Conservation (phyloP, 2,797 vertebrate genomes). For the Sternotherus odoratus region DNA sequence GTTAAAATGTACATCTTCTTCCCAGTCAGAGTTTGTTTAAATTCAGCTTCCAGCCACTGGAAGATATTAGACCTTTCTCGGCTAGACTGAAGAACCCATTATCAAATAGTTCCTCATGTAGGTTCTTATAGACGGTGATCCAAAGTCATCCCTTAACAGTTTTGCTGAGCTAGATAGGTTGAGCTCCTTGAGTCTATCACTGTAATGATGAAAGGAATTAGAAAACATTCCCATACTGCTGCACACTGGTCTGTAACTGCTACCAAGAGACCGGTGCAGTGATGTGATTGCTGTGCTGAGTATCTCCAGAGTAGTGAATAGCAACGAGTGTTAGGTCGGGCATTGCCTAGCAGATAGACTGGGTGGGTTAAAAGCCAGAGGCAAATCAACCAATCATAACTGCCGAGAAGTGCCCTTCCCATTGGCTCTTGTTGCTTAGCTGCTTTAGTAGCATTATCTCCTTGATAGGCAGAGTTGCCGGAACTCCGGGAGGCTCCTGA, state of each 20-base stretch:
- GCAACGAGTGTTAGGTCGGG: not conserved
- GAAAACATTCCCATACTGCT: not conserved
- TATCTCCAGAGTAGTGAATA: not conserved
- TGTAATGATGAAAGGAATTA: not conserved
- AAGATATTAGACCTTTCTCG: not conserved
- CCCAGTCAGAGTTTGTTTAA: not conserved
- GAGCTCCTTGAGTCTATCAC: not conserved
- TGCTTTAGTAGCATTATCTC: accelerated
- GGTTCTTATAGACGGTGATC: not conserved
- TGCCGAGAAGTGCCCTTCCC: not conserved
- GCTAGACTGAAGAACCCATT: not conserved
- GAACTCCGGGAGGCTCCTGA: not conserved
- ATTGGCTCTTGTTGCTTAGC: accelerated
- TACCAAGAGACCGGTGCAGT: not conserved
- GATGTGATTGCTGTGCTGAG: too few species aligned
- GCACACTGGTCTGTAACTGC: not conserved
- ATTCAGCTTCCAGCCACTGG: not conserved
- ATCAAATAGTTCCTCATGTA: not conserved
- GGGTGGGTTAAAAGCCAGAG: not conserved
- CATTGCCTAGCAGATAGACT: not conserved
- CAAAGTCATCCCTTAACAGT: not conserved
- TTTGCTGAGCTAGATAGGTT: not conserved
- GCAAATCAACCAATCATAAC: not conserved
- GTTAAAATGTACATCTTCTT: too few species aligned
- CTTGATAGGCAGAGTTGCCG: not conserved